Conservation (phyloP, 2,888 invertebrate genomes). For the Ennomos quercinarius region DNA sequence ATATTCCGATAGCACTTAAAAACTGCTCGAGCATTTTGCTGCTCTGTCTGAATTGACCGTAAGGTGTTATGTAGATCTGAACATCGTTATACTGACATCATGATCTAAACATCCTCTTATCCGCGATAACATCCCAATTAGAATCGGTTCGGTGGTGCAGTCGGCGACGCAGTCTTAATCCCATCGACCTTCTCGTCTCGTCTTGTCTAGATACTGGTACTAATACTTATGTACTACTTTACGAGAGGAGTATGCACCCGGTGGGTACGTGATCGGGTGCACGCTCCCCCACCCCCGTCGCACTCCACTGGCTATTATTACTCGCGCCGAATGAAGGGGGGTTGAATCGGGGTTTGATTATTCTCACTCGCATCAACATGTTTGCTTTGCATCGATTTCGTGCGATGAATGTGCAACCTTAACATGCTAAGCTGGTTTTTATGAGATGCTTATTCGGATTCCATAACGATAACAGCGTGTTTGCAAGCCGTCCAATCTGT, state of each 20-base stretch:
- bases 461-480: background rate
- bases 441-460: slow-evolving; percentile 4
- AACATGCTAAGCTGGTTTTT: slow-evolving; percentile 10
- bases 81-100: slow-evolving; percentile 19
- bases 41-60: too few relatives aligned
- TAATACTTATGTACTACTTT: slow-evolving; percentile 20
- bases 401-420: slow-evolving; percentile 35
- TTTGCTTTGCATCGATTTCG: slow-evolving; percentile 79
- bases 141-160: slow-evolving; percentile 48
- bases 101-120: slow-evolving; percentile 33
- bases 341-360: slow-evolving; percentile 75
- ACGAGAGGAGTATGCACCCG: slow-evolving; percentile 47
- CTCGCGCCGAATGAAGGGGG: slow-evolving; percentile 64
- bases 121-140: slow-evolving; percentile 52
- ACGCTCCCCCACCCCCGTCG: slow-evolving; percentile 57
- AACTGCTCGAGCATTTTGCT: too few relatives aligned
- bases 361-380: slow-evolving; percentile 81
- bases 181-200: slow-evolving; percentile 34
- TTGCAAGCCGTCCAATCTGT: background rate
- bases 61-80: slow-evolving; percentile 10
- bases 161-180: slow-evolving; percentile 33
- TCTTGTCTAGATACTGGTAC: slow-evolving; percentile 20
- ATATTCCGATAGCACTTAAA: too few relatives aligned
- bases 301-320: slow-evolving; percentile 67
- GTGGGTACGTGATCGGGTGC: slow-evolving; percentile 64